A percentile compares a stretch with the other conserved stretches of the same genome.
These are phyloP conservation scores for Nothocercus nigrocapillus DNA, from an alignment of 2,113 vertebrate genomes.

Conservation along the genomic window DNA sequence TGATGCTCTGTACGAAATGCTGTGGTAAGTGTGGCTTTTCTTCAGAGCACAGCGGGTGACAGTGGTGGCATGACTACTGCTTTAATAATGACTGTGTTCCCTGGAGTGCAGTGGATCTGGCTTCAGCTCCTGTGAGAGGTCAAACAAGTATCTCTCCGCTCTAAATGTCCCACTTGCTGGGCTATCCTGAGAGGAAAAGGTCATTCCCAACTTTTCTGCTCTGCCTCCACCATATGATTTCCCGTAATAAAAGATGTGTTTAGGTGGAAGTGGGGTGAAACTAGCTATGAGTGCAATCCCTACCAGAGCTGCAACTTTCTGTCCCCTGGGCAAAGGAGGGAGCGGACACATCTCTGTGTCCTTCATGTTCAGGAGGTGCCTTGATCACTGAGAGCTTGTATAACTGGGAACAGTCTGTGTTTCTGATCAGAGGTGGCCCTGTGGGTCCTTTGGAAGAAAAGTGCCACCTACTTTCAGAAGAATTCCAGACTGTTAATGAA, in stretches of 20 bases:
- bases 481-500: background rate
- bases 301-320: background rate
- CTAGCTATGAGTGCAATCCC: background rate
- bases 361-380: background rate
- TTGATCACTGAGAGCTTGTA: background rate
- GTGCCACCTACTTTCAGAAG: background rate
- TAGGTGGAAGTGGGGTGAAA: background rate
- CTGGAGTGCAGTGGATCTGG: background rate
- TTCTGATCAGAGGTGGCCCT: background rate
- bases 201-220: background rate
- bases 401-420: background rate
- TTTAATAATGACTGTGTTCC: background rate
- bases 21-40: slow-evolving; percentile 11
- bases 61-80: background rate
- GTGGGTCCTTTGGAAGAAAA: background rate
- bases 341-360: background rate
- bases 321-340: background rate
- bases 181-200: background rate
- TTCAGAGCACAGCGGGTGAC: background rate
- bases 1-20: background rate
- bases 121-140: background rate
- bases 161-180: background rate
- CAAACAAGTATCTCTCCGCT: background rate
- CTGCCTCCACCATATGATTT: background rate
- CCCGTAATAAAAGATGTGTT: background rate